Conservation (phyloP, 2,888 invertebrate genomes). For the Eupithecia pulchellata region DNA sequence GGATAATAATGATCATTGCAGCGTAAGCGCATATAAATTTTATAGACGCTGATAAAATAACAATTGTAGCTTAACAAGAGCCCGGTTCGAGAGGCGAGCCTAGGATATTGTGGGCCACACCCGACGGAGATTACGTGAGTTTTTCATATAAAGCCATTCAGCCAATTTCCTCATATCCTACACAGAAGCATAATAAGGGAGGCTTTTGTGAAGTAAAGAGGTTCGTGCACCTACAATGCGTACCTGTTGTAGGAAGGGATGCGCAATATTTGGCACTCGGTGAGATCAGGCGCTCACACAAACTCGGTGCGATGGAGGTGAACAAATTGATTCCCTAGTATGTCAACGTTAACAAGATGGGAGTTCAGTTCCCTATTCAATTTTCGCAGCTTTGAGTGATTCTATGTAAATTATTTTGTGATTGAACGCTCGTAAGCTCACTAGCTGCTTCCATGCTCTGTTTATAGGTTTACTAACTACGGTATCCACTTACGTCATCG, state of each 20-base stretch:
- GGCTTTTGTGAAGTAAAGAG: constrained; percentile 81
- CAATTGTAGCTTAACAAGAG: constrained; percentile 63
- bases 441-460: constrained; percentile 30
- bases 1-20: constrained; percentile 36
- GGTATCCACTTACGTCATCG: constrained; percentile 20
- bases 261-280: constrained; percentile 68
- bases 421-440: constrained; percentile 39
- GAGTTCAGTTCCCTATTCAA: constrained; percentile 60
- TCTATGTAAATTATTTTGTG: constrained; percentile 51
- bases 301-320: constrained; percentile 64
- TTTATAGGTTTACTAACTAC: constrained; percentile 27
- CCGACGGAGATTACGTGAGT: constrained; percentile 79
- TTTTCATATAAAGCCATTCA: constrained; percentile 84
- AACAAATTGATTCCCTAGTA: constrained; percentile 64
- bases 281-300: constrained; percentile 67
- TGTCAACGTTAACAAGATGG: constrained; percentile 58
- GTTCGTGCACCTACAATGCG: constrained; percentile 79
- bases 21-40: constrained; percentile 39
- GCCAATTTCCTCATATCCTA: constrained; percentile 84
- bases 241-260: constrained; percentile 64
- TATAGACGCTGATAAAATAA: constrained; percentile 57
- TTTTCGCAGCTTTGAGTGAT: constrained; percentile 58
- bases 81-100: constrained; percentile 67
- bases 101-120: constrained; percentile 77
- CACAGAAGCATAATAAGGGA: constrained; percentile 82